These are phyloP conservation scores for Ceratina japonica DNA, from an alignment of 1,140 invertebrate genomes.

Conservation along the genomic window DNA sequence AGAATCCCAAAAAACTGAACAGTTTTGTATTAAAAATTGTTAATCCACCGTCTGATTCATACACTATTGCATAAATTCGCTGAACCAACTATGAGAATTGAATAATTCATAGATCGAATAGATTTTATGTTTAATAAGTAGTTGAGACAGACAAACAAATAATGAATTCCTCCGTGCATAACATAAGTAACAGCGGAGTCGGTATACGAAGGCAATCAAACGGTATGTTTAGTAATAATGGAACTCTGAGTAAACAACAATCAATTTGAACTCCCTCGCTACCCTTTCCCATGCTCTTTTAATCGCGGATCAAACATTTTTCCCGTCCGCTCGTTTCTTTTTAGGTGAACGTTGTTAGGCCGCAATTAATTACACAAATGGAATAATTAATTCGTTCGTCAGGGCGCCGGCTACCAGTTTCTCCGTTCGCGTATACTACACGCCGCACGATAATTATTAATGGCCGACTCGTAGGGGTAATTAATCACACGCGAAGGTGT, in stretches of 20 bases:
- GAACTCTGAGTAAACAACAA: not conserved
- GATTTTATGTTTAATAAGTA: too few species aligned
- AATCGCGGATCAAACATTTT: slow-evolving; percentile 4
- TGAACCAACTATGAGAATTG: too few species aligned
- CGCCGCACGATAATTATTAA: slow-evolving; percentile 30
- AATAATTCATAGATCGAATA: too few species aligned
- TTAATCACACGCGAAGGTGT: slow-evolving; percentile 21
- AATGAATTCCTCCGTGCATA: too few species aligned
- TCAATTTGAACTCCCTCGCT: slow-evolving; percentile 24
- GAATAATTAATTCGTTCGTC: slow-evolving; percentile 47
- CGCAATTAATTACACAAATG: slow-evolving; percentile 38
- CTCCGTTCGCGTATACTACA: slow-evolving; percentile 33
- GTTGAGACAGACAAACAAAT: too few species aligned
- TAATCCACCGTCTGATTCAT: too few species aligned
- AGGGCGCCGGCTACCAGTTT: slow-evolving; percentile 36
- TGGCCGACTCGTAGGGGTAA: slow-evolving; percentile 1
- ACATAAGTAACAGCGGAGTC: too few species aligned
- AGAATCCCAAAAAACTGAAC: too few species aligned
- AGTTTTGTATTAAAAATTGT: too few species aligned
- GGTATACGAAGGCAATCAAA: too few species aligned
- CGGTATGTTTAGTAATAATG: too few species aligned
- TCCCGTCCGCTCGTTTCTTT: not conserved
- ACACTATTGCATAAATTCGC: too few species aligned
- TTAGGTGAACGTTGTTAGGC: not conserved
- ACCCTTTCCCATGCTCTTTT: slow-evolving; percentile 40